Evolutionary conservation across 2,888 invertebrate genomes (phyloP).

Genomic region (Acleris holmiana): DNA sequence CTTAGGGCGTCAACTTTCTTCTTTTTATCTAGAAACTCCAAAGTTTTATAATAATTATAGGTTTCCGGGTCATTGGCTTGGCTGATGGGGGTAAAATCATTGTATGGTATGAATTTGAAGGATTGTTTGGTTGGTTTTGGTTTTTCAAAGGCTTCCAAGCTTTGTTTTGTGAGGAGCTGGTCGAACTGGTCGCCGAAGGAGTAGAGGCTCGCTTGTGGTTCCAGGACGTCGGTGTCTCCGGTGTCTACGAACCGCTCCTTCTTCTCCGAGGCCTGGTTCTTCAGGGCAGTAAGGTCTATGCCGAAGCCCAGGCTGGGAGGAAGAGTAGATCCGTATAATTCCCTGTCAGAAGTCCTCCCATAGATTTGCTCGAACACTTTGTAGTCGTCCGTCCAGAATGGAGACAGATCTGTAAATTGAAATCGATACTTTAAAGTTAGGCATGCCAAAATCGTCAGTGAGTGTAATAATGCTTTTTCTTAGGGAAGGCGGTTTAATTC

Average conservation of each 20-base stretch:
- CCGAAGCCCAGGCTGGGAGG: slow-evolving; percentile 55
- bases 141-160: slow-evolving; percentile 42
- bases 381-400: slow-evolving; percentile 76
- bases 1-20: slow-evolving; percentile 50
- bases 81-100: slow-evolving; percentile 66
- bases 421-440: background rate
- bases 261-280: slow-evolving; percentile 59
- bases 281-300: slow-evolving; percentile 45
- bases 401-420: slow-evolving; percentile 61
- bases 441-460: too few species aligned
- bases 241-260: slow-evolving; percentile 51
- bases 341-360: slow-evolving; percentile 73
- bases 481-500: too few species aligned
- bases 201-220: slow-evolving; percentile 48
- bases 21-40: slow-evolving; percentile 58
- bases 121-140: slow-evolving; percentile 51
- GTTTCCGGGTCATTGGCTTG: slow-evolving; percentile 67
- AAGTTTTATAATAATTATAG: slow-evolving; percentile 66
- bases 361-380: slow-evolving; percentile 74
- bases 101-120: slow-evolving; percentile 62
- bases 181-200: slow-evolving; percentile 54
- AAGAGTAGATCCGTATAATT: slow-evolving; percentile 64
- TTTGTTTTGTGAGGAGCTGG: slow-evolving; percentile 48
- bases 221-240: slow-evolving; percentile 46
- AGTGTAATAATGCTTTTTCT: too few species aligned